Percentiles rank a stretch among this genome's conserved stretches.
Evolutionary conservation across 2,113 vertebrate genomes (phyloP).

Genomic region (Bombycilla garrulus): DNA sequence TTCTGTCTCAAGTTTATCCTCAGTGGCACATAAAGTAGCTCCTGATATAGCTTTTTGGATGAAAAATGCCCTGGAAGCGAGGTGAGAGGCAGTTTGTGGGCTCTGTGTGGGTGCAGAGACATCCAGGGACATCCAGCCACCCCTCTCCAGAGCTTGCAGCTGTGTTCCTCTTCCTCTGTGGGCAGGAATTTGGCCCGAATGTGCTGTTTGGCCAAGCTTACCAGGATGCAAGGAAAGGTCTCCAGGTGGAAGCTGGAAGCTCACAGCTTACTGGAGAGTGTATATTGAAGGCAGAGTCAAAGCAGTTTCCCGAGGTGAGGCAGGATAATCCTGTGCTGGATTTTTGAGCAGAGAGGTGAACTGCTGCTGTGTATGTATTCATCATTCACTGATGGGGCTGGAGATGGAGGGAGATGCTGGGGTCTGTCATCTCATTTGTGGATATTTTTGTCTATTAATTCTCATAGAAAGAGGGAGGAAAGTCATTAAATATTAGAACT

Average conservation of each 20-base stretch:
- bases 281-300: not conserved
- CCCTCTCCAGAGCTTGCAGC: not conserved
- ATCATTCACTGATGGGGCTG: not conserved
- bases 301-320: not conserved
- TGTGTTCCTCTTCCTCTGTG: not conserved
- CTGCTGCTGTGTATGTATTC: not conserved
- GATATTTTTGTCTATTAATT: not conserved
- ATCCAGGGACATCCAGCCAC: not conserved
- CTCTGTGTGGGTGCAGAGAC: not conserved
- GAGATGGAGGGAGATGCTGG: not conserved
- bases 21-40: not conserved
- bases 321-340: not conserved
- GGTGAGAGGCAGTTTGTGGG: rapidly evolving
- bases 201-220: not conserved
- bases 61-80: not conserved
- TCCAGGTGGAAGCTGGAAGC: not conserved
- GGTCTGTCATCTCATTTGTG: not conserved
- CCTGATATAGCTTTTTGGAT: not conserved
- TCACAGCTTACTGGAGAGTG: not conserved
- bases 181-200: not conserved
- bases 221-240: not conserved
- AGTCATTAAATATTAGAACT: not conserved
- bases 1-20: not conserved
- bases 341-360: not conserved
- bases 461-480: not conserved